These are phyloP conservation scores for Dromococcyx pavoninus DNA, from an alignment of 2,797 vertebrate genomes.

Conservation along the genomic window DNA sequence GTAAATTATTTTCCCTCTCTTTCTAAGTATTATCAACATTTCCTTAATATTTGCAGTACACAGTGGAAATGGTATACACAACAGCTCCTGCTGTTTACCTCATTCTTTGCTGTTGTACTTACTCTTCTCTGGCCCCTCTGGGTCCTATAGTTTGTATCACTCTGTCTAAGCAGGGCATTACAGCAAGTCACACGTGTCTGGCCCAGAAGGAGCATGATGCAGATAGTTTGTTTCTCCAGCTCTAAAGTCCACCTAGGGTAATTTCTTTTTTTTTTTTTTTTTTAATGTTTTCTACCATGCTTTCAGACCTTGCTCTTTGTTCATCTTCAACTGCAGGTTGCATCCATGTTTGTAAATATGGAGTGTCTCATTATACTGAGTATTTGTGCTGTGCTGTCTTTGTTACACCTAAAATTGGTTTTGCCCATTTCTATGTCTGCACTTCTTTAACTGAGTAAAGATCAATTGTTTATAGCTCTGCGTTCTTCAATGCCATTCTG, in stretches of 20 bases:
- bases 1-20: neutral
- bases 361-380: neutral
- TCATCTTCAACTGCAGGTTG: neutral
- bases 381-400: neutral
- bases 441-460: neutral
- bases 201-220: neutral
- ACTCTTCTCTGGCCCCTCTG: neutral
- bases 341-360: neutral
- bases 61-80: neutral
- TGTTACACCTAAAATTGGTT: neutral
- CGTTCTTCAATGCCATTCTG: neutral
- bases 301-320: neutral
- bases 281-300: neutral
- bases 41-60: neutral
- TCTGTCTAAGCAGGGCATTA: neutral
- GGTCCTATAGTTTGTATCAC: neutral
- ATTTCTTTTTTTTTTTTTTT: neutral
- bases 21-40: neutral
- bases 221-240: neutral
- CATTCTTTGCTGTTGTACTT: neutral
- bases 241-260: neutral
- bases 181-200: neutral
- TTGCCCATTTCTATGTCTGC: neutral
- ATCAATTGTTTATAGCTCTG: neutral
- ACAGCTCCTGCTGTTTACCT: neutral